Base-by-base conservation (phyloP, 2,888 invertebrate species). In the Pristionchus fissidentatus region DNA sequence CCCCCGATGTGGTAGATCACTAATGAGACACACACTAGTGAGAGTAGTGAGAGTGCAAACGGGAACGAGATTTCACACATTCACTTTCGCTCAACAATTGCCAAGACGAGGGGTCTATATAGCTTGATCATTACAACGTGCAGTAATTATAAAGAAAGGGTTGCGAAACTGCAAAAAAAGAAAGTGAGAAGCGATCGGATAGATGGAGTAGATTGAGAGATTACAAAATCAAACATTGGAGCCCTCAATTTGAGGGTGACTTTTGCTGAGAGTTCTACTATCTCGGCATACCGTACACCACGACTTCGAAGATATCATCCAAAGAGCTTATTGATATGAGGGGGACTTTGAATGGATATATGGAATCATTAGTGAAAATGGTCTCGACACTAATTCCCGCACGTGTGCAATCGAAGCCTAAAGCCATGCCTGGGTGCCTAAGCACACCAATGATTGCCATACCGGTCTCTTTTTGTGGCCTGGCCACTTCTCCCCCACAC, bases 391-490 rank as follows among this genome's bases (percentile, higher is more conserved):
- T 26, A 13, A 7, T 22, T 19, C 22, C 22, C n/a, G 52, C 7
- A 15, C 15, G 3, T 57, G 57, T 22, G 3, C n/a, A 26, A 26
- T 26, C 22, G 8, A 26, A 26, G 57, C 3, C 5, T 8, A 8
- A n/a, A n/a, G 1, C 57, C 26, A 57, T 26, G n/a, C 57, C 26
- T 26, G n/a, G 22, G 1, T 1, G 32, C 62, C 62, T 62, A 35
- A 32, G 62, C 62, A 35, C 41, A 38, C n/a, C n/a, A 70, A 70
- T 41, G 55, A 55, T 55, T 55, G 41, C 35, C 70, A 70, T 70
- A 70, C 70, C 70, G 70, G 70, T 70, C 70, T 38, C 70, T 70
- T 70, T 70, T 70, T 70, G 70, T 52, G 7, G 52, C 52, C 52
- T 15, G n/a, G 5, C 29, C 32, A 19, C 62, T 62, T 32, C 7